Conservation (phyloP, 2,888 invertebrate genomes). For the Nephrocerus scutellatus region DNA sequence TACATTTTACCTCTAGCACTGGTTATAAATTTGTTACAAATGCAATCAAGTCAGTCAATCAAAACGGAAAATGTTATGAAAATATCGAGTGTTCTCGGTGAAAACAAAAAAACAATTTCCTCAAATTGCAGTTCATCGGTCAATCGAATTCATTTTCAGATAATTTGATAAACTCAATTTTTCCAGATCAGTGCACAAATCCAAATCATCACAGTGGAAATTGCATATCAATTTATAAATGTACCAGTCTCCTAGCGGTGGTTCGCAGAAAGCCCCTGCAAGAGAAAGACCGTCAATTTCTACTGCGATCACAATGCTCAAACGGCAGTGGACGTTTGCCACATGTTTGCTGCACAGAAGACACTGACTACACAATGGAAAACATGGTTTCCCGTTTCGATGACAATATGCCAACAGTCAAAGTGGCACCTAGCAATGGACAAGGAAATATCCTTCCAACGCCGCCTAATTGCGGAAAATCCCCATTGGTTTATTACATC, state of each 20-base stretch:
- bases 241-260: conserved; percentile 31
- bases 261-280: conserved; percentile 23
- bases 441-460: conserved; percentile 33
- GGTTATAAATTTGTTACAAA: no score
- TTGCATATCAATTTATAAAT: conserved; percentile 41
- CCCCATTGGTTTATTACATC: conserved; percentile 49
- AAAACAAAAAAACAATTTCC: no score
- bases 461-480: conserved; percentile 37
- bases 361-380: conserved; percentile 26
- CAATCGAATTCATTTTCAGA: no score
- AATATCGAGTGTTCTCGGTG: no score
- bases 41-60: no score
- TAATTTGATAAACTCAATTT: no score
- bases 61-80: no score
- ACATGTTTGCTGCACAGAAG: conserved; percentile 39
- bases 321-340: conserved; percentile 35
- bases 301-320: conserved; percentile 35
- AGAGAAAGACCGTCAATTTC: conserved; percentile 27
- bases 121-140: no score
- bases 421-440: conserved; percentile 22
- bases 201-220: conserved; percentile 37
- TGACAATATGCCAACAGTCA: not conserved
- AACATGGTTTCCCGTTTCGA: no score
- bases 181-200: conserved; percentile 50
- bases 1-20: no score